Percentiles rank a stretch among this genome's conserved stretches.
phyloP scores from a whole-genome alignment of 2,113 vertebrate genomes.

The Tragulus kanchil region DNA sequence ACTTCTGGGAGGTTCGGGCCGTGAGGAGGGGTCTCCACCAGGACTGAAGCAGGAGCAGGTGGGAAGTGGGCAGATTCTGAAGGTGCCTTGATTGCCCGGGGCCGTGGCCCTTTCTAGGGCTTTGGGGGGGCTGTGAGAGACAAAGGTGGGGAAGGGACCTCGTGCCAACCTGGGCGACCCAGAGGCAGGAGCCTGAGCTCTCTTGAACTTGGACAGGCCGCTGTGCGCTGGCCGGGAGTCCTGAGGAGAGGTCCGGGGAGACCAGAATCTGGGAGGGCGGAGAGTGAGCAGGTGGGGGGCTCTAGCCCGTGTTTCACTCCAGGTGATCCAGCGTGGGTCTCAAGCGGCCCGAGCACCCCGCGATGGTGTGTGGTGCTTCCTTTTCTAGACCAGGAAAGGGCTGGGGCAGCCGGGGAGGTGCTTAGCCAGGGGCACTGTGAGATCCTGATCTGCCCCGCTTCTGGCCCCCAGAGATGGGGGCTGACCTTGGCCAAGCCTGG shows the following conservation, averaged over 20 bases:
- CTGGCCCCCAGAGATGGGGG: neutral
- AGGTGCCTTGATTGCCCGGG: neutral
- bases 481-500: neutral
- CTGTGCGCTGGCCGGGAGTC: neutral
- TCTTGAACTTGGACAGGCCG: neutral
- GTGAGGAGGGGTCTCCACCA: neutral
- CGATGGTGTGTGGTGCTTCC: neutral
- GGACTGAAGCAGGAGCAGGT: neutral
- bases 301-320: neutral
- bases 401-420: too few relatives aligned
- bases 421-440: neutral
- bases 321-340: neutral
- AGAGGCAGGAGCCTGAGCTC: neutral
- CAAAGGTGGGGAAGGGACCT: neutral
- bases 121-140: neutral
- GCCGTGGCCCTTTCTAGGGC: neutral
- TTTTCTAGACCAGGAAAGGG: neutral
- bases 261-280: accelerated
- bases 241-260: neutral
- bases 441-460: neutral
- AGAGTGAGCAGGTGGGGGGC: too few relatives aligned
- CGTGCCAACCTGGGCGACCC: neutral
- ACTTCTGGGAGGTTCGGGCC: neutral
- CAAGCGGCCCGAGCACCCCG: neutral
- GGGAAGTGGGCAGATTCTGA: neutral